Conservation (phyloP, 2,888 invertebrate species). For the Cetonia aurata region DNA sequence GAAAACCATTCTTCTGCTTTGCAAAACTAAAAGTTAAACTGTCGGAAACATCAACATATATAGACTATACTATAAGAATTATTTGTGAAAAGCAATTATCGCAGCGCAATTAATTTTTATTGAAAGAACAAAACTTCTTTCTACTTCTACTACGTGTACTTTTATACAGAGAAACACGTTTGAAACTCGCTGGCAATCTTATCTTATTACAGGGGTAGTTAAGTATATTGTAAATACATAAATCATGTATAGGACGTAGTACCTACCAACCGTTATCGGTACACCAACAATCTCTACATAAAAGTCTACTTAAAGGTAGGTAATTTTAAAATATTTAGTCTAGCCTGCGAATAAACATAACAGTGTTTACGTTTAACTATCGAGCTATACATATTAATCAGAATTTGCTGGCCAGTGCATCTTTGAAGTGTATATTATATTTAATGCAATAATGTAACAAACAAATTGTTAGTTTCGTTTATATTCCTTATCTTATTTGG, state of each 20-base stretch:
- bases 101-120: too few species aligned
- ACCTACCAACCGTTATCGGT: slow-evolving; percentile 27
- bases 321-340: slow-evolving; percentile 38
- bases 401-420: too few species aligned
- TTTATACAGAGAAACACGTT: not conserved
- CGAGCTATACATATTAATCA: too few species aligned
- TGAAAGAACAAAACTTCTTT: too few species aligned
- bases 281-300: slow-evolving; percentile 33
- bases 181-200: slow-evolving; percentile 22
- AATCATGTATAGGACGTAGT: slow-evolving; percentile 36
- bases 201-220: slow-evolving; percentile 34
- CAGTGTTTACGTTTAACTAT: slow-evolving; percentile 14
- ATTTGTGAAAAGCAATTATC: too few species aligned
- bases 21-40: not conserved
- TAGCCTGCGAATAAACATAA: slow-evolving; percentile 36
- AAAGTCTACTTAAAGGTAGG: slow-evolving; percentile 37
- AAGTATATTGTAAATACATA: slow-evolving; percentile 42
- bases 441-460: too few species aligned
- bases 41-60: not conserved
- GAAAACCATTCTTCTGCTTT: too few species aligned
- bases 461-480: too few species aligned
- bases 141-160: not conserved
- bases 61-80: too few species aligned
- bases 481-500: too few species aligned
- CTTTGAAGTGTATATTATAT: too few species aligned